Evolutionary conservation across 1,140 invertebrate genomes (phyloP), one percentile per base, ranked within the genome.

Genomic region (Micrasema minimum): DNA sequence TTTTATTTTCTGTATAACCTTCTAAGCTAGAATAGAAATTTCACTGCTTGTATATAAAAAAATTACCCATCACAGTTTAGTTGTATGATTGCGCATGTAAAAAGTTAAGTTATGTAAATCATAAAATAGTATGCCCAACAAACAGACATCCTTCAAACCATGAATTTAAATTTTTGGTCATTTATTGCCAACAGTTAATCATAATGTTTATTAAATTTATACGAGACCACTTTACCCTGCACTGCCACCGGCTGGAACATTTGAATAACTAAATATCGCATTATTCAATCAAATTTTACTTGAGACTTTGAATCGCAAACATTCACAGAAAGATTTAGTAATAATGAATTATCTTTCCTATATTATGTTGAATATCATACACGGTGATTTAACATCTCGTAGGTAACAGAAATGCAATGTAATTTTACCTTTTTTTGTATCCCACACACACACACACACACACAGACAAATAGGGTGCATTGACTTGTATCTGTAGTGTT

Each of bases 371-470:
- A n/a, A n/a, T n/a, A n/a, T n/a, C n/a, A n/a, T n/a, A 2, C 26
- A 31, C 7, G 26, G 26, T 31, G 7, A 4, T 31, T 31, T 31
- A 31, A 31, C 26, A 31, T 31, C 26, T 31, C 26, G 26, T 31
- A n/a, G n/a, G n/a, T n/a, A 4, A 31, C 20, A 51, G 48, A 22
- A 22, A 18, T 37, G 16, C 12, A 18, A 55, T 16, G 51, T 55
- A 55, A 55, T 55, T n/a, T 55, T 55, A 31, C 51, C 26, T 37
- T 55, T 55, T 46, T 55, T 55, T 55, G 51, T 55, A 55, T 55
- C 51, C 26, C n/a, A 55, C 51, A 46, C 14, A 46, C 43, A 46
- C 43, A n/a, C n/a, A n/a, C n/a, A n/a, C n/a, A n/a, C 38, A 14
- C 7, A 20, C 22, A 26, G 22, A 11, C 50, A 51, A 12, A 12